Evolutionary conservation across 2,888 invertebrate genomes (phyloP).

Genomic region (Euproctis similis): DNA sequence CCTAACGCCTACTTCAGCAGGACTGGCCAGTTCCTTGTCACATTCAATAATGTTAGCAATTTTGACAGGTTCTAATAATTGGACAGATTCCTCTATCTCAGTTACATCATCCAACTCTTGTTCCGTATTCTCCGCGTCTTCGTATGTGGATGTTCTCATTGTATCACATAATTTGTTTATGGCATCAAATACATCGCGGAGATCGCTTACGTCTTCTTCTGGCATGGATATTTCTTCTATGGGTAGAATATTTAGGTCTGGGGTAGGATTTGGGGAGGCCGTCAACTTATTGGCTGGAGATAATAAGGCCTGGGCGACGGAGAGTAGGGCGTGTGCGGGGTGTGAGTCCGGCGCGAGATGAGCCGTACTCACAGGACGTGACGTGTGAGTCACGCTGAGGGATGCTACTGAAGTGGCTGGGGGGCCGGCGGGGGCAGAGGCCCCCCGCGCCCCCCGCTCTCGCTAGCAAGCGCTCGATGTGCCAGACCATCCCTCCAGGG

Average conservation of each 20-base stretch:
- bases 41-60: constrained; percentile 17
- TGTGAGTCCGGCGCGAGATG: constrained; percentile 40
- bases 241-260: constrained; percentile 39
- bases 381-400: constrained; percentile 8
- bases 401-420: constrained; percentile 8
- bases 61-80: constrained; percentile 8
- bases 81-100: constrained; percentile 10
- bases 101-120: constrained; percentile 8
- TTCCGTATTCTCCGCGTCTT: constrained; percentile 14
- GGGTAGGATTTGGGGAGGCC: constrained; percentile 38
- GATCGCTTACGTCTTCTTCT: constrained; percentile 53
- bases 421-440: constrained; percentile 30
- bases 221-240: constrained; percentile 45
- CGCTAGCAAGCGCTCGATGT: constrained; percentile 73
- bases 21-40: constrained; percentile 29
- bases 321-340: constrained; percentile 35
- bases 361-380: constrained; percentile 36
- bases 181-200: constrained; percentile 67
- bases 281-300: constrained; percentile 45
- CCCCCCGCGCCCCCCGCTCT: constrained; percentile 49
- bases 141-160: constrained; percentile 59
- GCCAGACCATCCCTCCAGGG: constrained; percentile 74
- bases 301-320: constrained; percentile 53
- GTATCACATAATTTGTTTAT: constrained; percentile 67
- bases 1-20: constrained; percentile 35